Base-by-base conservation (phyloP, 1,140 invertebrate species). In the Drosophila aff. region DNA sequence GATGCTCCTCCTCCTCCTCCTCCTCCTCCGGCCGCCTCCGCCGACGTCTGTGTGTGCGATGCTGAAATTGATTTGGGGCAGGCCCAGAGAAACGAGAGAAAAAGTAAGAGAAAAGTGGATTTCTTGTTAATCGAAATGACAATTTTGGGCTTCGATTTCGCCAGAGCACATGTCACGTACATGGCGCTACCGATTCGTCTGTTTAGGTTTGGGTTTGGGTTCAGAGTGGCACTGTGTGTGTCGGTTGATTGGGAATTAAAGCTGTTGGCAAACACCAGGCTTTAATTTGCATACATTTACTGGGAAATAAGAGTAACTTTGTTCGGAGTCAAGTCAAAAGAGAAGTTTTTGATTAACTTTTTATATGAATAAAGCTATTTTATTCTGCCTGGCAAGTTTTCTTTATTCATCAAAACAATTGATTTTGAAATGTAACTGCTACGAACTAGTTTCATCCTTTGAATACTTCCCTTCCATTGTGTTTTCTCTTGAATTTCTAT, bases 81-180 rank as follows among this genome's bases (percentile, higher is more conserved):
- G 62, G 62, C 67, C 67, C 67, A 81, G 59, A 65, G 53, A 77
- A 65, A 62, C 40, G 46, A 18, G 4, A 72, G 46, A 66, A 44
- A 72, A 49, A 75, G 31, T 49, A 49, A 81, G 71, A 55, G 57
- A 50, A 87, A 81, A 87, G 73, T 86, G 75, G 69, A 75, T 78
- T 78, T 87, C 66, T 63, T 89, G 84, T 87, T 87, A 87, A 87
- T 87, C 84, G 84, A 89, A 87, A 87, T 89, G 66, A 63, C 81
- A 83, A 87, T 87, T 87, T 77, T 81, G 65, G 75, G 77, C 68
- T 68, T 53, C 68, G 73, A 61, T 67, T 78, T 64, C 57, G 64
- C 61, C 66, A 52, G 40, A 52, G 68, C 74, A 47, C 66, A 66
- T 64, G 64, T 85, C 67, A 85, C 74, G 73, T 85, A 77, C 69